Base-by-base conservation (phyloP, 2,797 vertebrate genomes). In the Miichthys miiuy region DNA sequence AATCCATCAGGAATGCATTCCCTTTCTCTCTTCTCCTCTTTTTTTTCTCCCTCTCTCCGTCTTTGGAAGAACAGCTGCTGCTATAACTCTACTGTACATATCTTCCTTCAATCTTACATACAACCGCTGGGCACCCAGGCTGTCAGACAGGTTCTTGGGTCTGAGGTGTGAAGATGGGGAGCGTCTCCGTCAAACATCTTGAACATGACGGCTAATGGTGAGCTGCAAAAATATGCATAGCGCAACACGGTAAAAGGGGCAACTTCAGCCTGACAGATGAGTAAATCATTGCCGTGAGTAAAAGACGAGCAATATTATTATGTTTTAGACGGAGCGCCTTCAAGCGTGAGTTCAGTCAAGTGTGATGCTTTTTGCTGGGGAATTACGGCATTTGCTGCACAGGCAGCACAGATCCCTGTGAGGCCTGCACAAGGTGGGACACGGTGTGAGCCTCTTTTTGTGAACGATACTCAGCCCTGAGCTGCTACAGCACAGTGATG, bases 1-100 rank as follows among this genome's bases (percentile, higher is more conserved):
- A 96, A 97, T 95, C 95, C 87, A 95, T 91, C 94, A 97, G 97
- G 97, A 98, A 98, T 97, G 96, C 84, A 91, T 91, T 91, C 84
- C 73, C 88, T 89, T 89, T 90, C 85, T 83, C 84, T 88, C 81
- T 74, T 88, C 84, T 84, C 60, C 56, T 84, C 67, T 70, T 81
- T 87, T 79, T 77, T 70, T 38, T 41, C 82, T 70, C 82, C 56
- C 74, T 77, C 79, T 77, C 87, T 84, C 78, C 41, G 51, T 89
- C 83, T 91, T 81, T 90, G 83, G 82, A 77, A 88, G 93, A 96
- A 96, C 97, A 99, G 98, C 97, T 98, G 97, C 93, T 94, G 88
- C 93, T 87, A 90, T 95, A 95, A 95, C 93, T 95, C 96, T 96
- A 95, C 92, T 93, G 92, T 94, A 91, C 90, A 87, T 87, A 91